Conservation (phyloP, 1,140 invertebrate species). For the Papilio xuthus region DNA sequence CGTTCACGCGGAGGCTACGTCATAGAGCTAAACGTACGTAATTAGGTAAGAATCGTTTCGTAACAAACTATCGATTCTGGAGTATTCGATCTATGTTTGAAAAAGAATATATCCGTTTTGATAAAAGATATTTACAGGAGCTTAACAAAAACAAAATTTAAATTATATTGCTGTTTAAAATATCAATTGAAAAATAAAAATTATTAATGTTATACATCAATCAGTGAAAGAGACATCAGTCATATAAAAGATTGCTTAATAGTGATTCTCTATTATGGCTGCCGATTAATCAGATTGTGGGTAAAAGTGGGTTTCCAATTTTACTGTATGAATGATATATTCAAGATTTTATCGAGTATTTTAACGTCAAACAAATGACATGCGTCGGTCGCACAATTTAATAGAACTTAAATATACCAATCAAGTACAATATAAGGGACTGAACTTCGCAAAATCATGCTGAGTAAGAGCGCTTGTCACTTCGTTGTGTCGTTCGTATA, state of each 20-base stretch:
- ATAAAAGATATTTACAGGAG: too few relatives aligned
- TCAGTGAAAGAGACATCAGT: not conserved
- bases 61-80: slow-evolving; percentile 36
- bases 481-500: slow-evolving; percentile 35
- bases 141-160: too few relatives aligned
- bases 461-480: slow-evolving; percentile 40
- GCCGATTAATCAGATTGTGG: not conserved
- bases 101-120: not conserved
- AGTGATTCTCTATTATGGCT: not conserved
- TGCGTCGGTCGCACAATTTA: slow-evolving; percentile 26
- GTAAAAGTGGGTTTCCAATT: slow-evolving; percentile 4
- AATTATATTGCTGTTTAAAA: not conserved
- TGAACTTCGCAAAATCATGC: slow-evolving; percentile 40
- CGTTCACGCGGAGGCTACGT: slow-evolving; percentile 48
- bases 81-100: not conserved
- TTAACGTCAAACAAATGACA: slow-evolving; percentile 15
- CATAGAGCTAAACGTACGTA: slow-evolving; percentile 41
- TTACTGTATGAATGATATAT: not conserved
- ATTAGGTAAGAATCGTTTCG: slow-evolving; percentile 57
- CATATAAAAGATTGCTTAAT: not conserved
- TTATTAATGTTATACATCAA: not conserved
- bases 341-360: slow-evolving; percentile 33
- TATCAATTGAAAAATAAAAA: not conserved
- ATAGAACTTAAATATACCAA: slow-evolving; percentile 39
- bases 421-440: slow-evolving; percentile 31